Evolutionary conservation across 2,113 vertebrate genomes (phyloP), one percentile per base, ranked within the genome.

Genomic region (Daboia siamensis): DNA sequence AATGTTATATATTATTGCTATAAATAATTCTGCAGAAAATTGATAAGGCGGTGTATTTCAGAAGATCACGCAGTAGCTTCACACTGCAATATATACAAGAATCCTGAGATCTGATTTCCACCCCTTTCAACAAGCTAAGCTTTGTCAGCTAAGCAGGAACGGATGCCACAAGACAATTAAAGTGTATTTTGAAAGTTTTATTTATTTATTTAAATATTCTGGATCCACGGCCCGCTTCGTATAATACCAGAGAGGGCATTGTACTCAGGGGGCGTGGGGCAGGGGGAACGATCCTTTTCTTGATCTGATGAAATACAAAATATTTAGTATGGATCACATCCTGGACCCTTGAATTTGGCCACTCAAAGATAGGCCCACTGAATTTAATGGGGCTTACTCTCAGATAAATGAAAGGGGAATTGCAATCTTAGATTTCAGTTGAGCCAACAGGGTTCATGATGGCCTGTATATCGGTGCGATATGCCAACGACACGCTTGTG

Each of bases 21-120:
- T 89, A 94, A 2, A 94, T 93, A 87, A 91, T 93, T 96, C 74
- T 94, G 92, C 94, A 96, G 92, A 92, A 93, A 93, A 95, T 90
- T 93, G 91, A 39, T 95, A 95, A 95, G 94, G 87, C 86, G 4
- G 10, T 91, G 87, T 93, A 92, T 89, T 96, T 96, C 92, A 95
- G 74, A 94, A 94, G 29, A 93, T 93, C 64, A 9, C 6, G 23
- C 92, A 80, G 33, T 87, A 92, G 55, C 80, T 93, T 39, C 51
- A 88, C 26, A 95, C 86, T 92, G n/a, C 44, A 95, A 52, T 85
- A 90, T 91, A 54, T 91, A 52, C 48, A 90, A n/a, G 69, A 88
- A 93, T 88, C 6, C 1, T 56, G 48, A 94, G 51, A 92, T 94
- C 93, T 92, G 91, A 95, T 95, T 95, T 94, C 4, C 4, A 0